Conservation (phyloP, 2,888 invertebrate species). For the Lycia hirtaria region DNA sequence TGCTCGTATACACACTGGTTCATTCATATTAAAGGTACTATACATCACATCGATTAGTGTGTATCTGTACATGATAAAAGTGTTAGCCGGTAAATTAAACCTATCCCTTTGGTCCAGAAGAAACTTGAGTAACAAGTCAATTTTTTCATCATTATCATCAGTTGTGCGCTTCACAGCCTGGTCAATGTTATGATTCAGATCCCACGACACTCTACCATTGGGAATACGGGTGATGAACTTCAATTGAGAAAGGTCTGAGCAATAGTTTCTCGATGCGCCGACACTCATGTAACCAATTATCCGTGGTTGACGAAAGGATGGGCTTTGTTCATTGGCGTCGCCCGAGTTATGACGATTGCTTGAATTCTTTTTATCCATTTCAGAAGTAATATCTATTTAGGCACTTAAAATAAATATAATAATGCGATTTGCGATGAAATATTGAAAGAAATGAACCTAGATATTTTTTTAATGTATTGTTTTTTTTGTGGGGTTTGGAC, state of each 20-base stretch:
- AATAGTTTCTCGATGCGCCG: slow-evolving; percentile 5
- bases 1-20: not conserved
- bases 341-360: too few species aligned
- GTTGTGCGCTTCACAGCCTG: slow-evolving; percentile 2
- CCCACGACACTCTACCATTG: not conserved
- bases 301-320: not conserved
- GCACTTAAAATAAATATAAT: too few species aligned
- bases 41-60: not conserved
- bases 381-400: too few species aligned
- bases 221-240: not conserved
- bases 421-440: too few species aligned
- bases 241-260: not conserved
- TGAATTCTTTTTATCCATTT: too few species aligned
- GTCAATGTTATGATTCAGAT: slow-evolving; percentile 2
- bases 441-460: too few species aligned
- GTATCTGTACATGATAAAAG: slow-evolving; percentile 1
- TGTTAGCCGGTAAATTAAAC: not conserved
- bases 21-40: not conserved
- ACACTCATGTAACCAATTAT: slow-evolving; percentile 7
- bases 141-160: slow-evolving; percentile 1
- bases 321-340: too few species aligned
- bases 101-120: not conserved
- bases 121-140: slow-evolving; percentile 1
- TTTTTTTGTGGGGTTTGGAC: too few species aligned
- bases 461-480: too few species aligned